Evolutionary conservation across 37 sponge, comb jelly and placozoan genomes (phyloP).

Genomic region (Mnemiopsis leidyi): DNA sequence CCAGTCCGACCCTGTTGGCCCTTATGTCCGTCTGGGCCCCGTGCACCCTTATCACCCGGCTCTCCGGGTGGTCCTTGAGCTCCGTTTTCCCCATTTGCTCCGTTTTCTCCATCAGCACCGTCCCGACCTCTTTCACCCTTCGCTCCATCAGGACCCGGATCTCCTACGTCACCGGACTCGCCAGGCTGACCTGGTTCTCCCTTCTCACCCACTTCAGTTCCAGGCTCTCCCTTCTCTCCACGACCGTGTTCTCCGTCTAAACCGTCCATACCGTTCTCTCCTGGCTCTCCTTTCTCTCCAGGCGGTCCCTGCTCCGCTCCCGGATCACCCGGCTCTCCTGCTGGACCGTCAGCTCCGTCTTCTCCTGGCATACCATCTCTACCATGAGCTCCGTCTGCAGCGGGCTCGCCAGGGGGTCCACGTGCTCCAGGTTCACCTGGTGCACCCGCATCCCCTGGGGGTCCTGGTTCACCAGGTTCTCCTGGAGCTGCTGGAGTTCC

Average conservation of each 20-base stretch:
- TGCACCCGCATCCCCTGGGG: background rate
- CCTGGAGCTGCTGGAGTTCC: background rate
- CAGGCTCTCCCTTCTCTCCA: background rate
- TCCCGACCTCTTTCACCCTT: constrained; percentile 23
- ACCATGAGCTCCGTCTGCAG: background rate
- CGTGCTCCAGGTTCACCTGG: background rate
- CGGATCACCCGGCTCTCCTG: background rate
- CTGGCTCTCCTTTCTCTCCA: background rate
- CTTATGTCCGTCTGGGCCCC: background rate
- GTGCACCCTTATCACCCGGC: background rate
- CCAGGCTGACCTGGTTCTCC: background rate
- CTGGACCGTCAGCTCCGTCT: background rate
- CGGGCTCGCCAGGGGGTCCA: background rate
- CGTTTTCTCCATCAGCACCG: background rate
- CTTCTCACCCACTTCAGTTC: background rate
- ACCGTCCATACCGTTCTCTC: background rate
- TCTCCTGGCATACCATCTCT: background rate
- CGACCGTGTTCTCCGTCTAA: background rate
- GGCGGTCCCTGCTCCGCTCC: constrained; percentile 6
- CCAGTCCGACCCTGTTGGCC: background rate
- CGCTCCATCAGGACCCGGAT: background rate
- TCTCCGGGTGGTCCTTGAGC: background rate
- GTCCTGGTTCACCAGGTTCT: constrained; percentile 2
- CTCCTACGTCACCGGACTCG: background rate
- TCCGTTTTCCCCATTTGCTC: background rate